Conservation (phyloP, 2,797 vertebrate genomes). For the Fringilla coelebs region DNA sequence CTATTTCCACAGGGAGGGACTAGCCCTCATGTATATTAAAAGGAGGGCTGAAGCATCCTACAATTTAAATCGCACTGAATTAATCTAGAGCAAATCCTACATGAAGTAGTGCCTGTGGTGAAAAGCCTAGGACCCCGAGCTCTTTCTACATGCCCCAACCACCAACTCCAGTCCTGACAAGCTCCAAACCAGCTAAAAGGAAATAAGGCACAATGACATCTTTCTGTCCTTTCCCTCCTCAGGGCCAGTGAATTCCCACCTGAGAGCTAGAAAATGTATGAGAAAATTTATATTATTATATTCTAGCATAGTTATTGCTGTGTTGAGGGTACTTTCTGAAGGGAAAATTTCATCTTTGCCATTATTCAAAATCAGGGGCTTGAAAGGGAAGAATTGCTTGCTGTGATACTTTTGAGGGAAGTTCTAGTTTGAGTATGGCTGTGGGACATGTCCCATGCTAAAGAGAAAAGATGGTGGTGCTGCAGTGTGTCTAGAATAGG, state of each 20-base stretch:
- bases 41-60: not conserved
- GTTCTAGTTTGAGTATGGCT: not conserved
- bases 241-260: not conserved
- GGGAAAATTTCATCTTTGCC: not conserved
- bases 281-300: not conserved
- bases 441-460: accelerated
- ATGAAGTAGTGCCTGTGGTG: not conserved
- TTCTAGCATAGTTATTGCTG: not conserved
- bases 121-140: not conserved
- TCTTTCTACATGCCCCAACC: not conserved
- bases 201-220: not conserved
- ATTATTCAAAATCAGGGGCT: not conserved
- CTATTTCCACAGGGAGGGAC: not conserved
- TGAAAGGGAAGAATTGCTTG: not conserved
- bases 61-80: not conserved
- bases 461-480: not conserved
- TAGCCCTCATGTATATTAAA: not conserved
- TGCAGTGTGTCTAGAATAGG: not conserved
- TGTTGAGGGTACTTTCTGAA: not conserved
- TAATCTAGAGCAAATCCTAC: not conserved
- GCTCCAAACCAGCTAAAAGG: not conserved
- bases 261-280: not conserved
- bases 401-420: not conserved
- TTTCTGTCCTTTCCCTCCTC: not conserved
- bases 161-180: not conserved